Evolutionary conservation across 2,888 invertebrate genomes (phyloP), one percentile per base, ranked within the genome.

Genomic region (Aspidapion aeneum): DNA sequence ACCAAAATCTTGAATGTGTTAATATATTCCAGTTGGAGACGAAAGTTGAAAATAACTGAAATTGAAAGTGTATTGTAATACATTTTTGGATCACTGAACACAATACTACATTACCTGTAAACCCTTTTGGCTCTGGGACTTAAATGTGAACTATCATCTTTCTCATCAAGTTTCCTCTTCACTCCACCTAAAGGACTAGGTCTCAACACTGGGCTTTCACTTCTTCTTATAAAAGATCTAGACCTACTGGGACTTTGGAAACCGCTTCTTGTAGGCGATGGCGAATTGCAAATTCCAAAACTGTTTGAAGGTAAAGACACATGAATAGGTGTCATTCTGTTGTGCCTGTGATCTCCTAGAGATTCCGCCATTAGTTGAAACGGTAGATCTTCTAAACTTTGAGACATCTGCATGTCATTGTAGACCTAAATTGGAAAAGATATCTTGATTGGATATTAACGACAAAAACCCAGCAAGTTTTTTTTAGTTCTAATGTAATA

Each of bases 341-440:
- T 72, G 56, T 72, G 71, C 50, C 61, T 68, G 1, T 56, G 12
- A 17, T 66, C 66, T 3, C 80, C 61, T 73, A 78, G 64, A 66
- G 85, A 83, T 71, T 86, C 86, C 18, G 80, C 85, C 74, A 90
- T 88, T 70, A 93, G 79, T 5, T 91, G 90, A n/a, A n/a, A n/a
- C 3, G 5, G 3, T 48, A 96, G 85, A 80, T 96, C 96, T 80
- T 96, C 96, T 87, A 93, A 96, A 3, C 95, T 95, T 78, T 94
- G 94, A 1, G 96, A 96, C 82, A 97, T 95, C 81, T 94, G 94
- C 86, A 96, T 92, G 67, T 94, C 91, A 72, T 90, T 90, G 79
- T 95, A 94, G 60, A 95, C 86, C n/a, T n/a, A n/a, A n/a, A n/a
- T n/a, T n/a, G n/a, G n/a, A n/a, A n/a, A n/a, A n/a, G n/a, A n/a